phyloP scores from a whole-genome alignment of 2,888 invertebrate genomes.

The Chrysomela aeneicollis region DNA sequence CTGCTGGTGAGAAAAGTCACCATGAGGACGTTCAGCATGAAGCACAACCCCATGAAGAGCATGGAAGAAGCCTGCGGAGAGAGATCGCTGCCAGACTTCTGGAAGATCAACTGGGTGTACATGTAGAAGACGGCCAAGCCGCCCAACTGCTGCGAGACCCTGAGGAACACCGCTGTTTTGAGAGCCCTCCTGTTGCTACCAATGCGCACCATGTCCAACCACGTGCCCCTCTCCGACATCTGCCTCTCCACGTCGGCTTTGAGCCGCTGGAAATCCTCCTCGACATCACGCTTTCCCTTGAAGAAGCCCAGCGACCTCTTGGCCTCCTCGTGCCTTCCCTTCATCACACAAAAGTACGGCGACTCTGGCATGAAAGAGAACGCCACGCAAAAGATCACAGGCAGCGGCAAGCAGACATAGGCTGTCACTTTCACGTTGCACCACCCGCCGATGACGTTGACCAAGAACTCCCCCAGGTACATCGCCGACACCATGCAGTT shows the following conservation, averaged over 20 bases:
- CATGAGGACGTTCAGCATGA: constrained; percentile 37
- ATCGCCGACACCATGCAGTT: constrained; percentile 45
- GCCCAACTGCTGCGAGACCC: constrained; percentile 51
- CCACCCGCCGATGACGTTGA: constrained; percentile 64
- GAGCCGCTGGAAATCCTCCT: constrained; percentile 45
- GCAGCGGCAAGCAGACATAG: constrained; percentile 66
- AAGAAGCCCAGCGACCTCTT: constrained; percentile 44
- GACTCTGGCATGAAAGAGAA: constrained; percentile 70
- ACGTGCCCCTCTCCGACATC: constrained; percentile 53
- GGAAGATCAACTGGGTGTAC: constrained; percentile 53
- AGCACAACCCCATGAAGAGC: constrained; percentile 41
- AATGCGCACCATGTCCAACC: constrained; percentile 51
- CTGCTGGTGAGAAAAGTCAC: constrained; percentile 44
- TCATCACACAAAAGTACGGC: constrained; percentile 50
- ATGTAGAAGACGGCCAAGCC: constrained; percentile 49
- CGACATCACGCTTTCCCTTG: constrained; percentile 44
- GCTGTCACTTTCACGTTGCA: constrained; percentile 65
- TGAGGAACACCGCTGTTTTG: constrained; percentile 46
- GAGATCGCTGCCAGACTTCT: constrained; percentile 51
- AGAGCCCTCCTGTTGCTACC: constrained; percentile 51
- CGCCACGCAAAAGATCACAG: constrained; percentile 65
- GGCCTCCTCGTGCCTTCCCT: constrained; percentile 44
- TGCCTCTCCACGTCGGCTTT: constrained; percentile 50
- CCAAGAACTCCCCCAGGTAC: constrained; percentile 49
- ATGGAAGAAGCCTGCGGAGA: constrained; percentile 35